Percentiles rank a stretch among this genome's conserved stretches.
Evolutionary conservation across 2,797 vertebrate species (phyloP).

Genomic region (Sitta carolinensis): DNA sequence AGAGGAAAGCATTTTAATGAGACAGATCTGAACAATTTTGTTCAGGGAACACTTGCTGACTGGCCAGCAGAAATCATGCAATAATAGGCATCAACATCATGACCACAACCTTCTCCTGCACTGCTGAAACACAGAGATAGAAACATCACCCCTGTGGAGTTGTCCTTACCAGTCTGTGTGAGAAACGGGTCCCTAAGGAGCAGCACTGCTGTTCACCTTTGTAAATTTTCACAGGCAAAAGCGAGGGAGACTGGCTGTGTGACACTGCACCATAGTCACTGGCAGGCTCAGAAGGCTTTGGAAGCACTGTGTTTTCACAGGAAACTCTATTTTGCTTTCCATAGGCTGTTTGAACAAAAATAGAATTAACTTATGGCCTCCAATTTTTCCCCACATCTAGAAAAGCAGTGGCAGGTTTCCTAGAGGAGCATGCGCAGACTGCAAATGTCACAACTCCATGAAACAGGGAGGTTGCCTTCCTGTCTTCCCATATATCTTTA

Average conservation of each 20-base stretch:
- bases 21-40: background rate
- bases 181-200: background rate
- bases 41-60: background rate
- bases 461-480: background rate
- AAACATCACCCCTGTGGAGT: background rate
- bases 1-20: background rate
- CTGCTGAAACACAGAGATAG: background rate
- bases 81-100: background rate
- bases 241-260: background rate
- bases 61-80: background rate
- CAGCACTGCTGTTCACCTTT: background rate
- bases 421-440: background rate
- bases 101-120: background rate
- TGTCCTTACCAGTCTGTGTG: background rate
- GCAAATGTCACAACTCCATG: background rate
- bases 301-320: background rate
- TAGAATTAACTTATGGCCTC: slow-evolving; percentile 4
- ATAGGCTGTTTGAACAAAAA: slow-evolving; percentile 14
- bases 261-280: background rate
- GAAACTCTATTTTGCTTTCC: slow-evolving; percentile 23
- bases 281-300: background rate
- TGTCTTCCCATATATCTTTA: background rate
- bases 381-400: background rate
- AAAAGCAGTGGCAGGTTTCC: background rate
- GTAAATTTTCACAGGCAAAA: background rate